Percentiles rank a stretch among this genome's conserved stretches.
Evolutionary conservation across 1,140 invertebrate species (phyloP).

Genomic region (Polypedilum vanderplanki): DNA sequence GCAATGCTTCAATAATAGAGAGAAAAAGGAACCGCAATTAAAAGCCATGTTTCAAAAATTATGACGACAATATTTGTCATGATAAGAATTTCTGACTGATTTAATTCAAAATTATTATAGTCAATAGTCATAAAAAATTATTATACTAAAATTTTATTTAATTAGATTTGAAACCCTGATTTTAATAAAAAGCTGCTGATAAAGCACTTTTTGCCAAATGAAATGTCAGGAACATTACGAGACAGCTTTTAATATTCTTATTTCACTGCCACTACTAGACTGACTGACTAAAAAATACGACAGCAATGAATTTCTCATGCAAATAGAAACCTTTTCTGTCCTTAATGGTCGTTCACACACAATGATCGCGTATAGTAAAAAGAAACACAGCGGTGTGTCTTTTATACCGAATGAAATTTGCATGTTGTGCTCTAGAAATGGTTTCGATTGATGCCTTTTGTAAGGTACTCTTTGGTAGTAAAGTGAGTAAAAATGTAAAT

Average conservation of each 20-base stretch:
- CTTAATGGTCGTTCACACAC: neutral
- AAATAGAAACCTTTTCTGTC: neutral
- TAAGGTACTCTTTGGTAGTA: neutral
- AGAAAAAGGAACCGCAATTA: no score
- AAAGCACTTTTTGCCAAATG: neutral
- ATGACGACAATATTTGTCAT: no score
- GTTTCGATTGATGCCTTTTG: neutral
- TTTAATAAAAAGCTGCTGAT: neutral
- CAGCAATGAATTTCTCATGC: neutral
- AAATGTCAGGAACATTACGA: neutral
- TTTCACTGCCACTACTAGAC: neutral
- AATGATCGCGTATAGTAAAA: no score
- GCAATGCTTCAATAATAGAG: no score
- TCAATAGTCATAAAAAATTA: no score
- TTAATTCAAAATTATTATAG: no score
- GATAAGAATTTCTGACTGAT: no score
- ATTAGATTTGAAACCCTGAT: no score
- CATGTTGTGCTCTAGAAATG: neutral
- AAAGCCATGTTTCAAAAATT: no score
- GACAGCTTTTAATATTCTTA: neutral
- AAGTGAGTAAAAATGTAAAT: no score
- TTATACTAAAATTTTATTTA: no score
- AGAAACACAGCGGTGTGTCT: neutral
- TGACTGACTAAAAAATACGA: neutral
- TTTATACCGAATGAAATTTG: neutral